These are phyloP conservation scores for Erythrolamprus reginae DNA, from an alignment of 2,113 vertebrate genomes.

Conservation along the genomic window DNA sequence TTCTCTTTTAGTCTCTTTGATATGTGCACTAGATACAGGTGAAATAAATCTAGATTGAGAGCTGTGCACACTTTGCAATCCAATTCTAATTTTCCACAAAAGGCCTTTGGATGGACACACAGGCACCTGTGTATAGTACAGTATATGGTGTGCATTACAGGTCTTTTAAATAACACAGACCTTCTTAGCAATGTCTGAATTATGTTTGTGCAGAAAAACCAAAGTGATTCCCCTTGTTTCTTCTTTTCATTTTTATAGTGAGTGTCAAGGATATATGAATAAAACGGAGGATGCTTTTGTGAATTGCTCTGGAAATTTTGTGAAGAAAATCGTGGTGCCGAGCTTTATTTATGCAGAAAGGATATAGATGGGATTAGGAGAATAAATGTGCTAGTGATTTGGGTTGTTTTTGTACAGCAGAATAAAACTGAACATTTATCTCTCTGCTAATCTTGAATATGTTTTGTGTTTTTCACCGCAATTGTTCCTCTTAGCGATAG, in stretches of 20 bases:
- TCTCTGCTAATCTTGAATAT: slow-evolving; percentile 54
- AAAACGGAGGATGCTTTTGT: slow-evolving; percentile 47
- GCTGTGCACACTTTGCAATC: not conserved
- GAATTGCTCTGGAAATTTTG: slow-evolving; percentile 60
- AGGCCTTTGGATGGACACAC: no score
- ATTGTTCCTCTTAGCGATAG: slow-evolving; percentile 48
- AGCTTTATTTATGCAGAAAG: slow-evolving; percentile 59
- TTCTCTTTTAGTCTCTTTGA: not conserved
- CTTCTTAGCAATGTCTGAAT: slow-evolving; percentile 39
- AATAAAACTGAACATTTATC: slow-evolving; percentile 56
- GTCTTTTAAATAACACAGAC: not conserved
- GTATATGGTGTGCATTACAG: accelerated
- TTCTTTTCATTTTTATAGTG: slow-evolving; percentile 61
- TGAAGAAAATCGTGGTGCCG: slow-evolving; percentile 56
- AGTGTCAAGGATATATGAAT: slow-evolving; percentile 54
- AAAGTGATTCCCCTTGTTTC: slow-evolving; percentile 45
- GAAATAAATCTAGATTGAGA: not conserved
- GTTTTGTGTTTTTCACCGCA: slow-evolving; percentile 50
- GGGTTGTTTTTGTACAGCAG: slow-evolving; percentile 47
- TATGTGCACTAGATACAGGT: not conserved
- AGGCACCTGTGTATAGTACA: not conserved
- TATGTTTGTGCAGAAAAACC: slow-evolving; percentile 43
- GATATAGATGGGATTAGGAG: slow-evolving; percentile 59
- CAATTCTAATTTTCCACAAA: not conserved
- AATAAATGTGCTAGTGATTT: slow-evolving; percentile 58